Conservation (phyloP, 2,888 invertebrate genomes). For the Stramonita haemastoma region DNA sequence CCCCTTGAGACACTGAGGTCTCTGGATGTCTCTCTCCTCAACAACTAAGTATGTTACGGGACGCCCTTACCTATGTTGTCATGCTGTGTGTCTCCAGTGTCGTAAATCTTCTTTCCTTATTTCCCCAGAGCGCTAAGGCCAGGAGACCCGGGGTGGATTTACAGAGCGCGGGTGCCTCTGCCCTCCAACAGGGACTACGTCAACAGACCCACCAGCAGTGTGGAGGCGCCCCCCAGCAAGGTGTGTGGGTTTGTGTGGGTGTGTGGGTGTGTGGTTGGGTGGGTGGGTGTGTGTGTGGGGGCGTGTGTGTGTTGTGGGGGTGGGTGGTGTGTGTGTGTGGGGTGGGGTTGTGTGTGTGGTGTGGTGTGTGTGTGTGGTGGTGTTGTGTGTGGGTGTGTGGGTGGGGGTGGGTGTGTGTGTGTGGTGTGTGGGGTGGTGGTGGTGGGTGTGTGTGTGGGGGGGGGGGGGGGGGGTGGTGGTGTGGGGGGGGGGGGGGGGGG, state of each 20-base stretch:
- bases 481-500: not conserved
- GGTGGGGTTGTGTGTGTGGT: not conserved
- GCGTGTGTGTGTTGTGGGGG: not conserved
- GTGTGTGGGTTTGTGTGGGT: slow-evolving; percentile 38
- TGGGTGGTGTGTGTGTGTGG: slow-evolving; percentile 2
- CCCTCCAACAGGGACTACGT: slow-evolving; percentile 98
- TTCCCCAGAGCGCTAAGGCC: slow-evolving; percentile 82
- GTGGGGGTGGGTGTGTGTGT: not conserved
- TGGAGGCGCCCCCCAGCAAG: slow-evolving; percentile 78
- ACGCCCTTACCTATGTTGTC: too few species aligned
- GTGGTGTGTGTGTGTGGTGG: not conserved
- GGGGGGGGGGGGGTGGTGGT: not conserved
- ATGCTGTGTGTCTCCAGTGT: too few species aligned
- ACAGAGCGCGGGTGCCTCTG: slow-evolving; percentile 94
- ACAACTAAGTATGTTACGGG: too few species aligned
- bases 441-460: not conserved
- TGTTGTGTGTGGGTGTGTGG: not conserved
- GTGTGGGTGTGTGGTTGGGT: not conserved
- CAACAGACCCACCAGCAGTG: slow-evolving; percentile 92
- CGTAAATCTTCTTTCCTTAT: not conserved
- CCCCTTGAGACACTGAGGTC: too few species aligned
- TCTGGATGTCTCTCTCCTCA: too few species aligned
- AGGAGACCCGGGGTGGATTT: slow-evolving; percentile 97
- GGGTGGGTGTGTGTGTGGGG: not conserved
- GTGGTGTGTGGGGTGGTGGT: not conserved